These are phyloP conservation scores for Halcyon senegalensis DNA, from an alignment of 2,113 vertebrate species.

Conservation along the genomic window DNA sequence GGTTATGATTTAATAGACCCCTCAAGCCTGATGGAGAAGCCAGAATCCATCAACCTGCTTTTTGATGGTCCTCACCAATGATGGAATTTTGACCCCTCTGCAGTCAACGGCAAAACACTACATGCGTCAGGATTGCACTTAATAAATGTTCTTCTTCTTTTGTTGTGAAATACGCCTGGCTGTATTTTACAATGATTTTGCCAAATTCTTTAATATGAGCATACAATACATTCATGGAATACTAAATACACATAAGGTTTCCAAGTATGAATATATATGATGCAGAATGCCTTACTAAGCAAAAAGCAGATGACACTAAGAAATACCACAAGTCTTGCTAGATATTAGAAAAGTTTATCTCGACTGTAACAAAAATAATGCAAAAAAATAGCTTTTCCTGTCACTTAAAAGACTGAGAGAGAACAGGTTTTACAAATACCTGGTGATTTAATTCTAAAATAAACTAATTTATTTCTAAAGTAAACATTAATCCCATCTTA, in stretches of 20 bases:
- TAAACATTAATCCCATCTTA: not conserved
- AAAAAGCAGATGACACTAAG: not conserved
- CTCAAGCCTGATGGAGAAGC: not conserved
- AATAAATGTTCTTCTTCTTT: not conserved
- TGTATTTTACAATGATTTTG: not conserved
- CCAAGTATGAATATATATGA: not conserved
- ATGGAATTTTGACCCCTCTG: not conserved
- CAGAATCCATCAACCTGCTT: not conserved
- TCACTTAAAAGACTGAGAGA: not conserved
- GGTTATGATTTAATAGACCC: not conserved
- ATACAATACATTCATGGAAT: not conserved
- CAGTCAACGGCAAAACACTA: not conserved
- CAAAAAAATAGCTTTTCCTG: not conserved
- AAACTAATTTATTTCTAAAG: not conserved
- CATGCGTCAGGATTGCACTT: not conserved
- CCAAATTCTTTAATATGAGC: not conserved
- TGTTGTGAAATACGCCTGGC: not conserved
- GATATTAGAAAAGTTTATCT: not conserved
- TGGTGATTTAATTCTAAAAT: not conserved
- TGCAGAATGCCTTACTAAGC: not conserved
- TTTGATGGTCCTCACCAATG: not conserved
- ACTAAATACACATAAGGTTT: not conserved
- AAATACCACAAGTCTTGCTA: not conserved
- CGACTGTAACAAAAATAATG: not conserved
- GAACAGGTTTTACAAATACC: not conserved